Evolutionary conservation across 2,888 invertebrate genomes (phyloP), one percentile per base, ranked within the genome.

Genomic region (Hipparchia sbordonii): DNA sequence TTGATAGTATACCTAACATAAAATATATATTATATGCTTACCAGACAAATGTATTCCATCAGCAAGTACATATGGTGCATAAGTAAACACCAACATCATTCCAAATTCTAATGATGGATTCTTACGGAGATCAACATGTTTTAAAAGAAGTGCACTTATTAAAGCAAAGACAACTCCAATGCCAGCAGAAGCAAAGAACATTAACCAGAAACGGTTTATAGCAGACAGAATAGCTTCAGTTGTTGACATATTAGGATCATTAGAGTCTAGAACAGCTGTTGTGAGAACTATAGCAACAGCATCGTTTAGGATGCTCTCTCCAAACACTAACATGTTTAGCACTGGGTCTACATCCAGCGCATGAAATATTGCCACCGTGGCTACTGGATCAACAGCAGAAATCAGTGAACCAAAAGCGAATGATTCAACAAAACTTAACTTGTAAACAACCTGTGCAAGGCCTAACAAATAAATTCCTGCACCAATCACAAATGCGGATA

Each of bases 321-420:
- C 99, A 94, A 99, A 99, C 1, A 99, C 99, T 91, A 99, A 96
- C 99, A 99, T 99, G 94, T 99, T 99, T 0, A 99, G 94, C 6
- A 99, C 97, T 0, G 99, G 99, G 88, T 99, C 99, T 0, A 99
- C 98, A 89, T 99, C 98, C 46, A 99, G 92, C 1, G 99, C 99
- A 91, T 99, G 98, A 86, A 99, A 99, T 79, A 99, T 99, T 9
- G 99, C 99, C 48, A 99, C 97, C 0, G 99, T 99, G 5, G 99
- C 99, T 0, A 99, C 99, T 0, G 99, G 99, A 93, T 99, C 99
- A 5, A 99, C 99, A 46, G 99, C 99, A 2, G 99, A 99, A 87
- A 99, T 99, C 75, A 99, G 92, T 0, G 99, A 98, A 7, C 99
- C 99, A 94, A 99, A 99, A 1, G 99, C 99, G 94, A 99, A 99